These are phyloP conservation scores for Diadegma fenestrale DNA, from an alignment of 2,888 invertebrate species.

Conservation along the genomic window DNA sequence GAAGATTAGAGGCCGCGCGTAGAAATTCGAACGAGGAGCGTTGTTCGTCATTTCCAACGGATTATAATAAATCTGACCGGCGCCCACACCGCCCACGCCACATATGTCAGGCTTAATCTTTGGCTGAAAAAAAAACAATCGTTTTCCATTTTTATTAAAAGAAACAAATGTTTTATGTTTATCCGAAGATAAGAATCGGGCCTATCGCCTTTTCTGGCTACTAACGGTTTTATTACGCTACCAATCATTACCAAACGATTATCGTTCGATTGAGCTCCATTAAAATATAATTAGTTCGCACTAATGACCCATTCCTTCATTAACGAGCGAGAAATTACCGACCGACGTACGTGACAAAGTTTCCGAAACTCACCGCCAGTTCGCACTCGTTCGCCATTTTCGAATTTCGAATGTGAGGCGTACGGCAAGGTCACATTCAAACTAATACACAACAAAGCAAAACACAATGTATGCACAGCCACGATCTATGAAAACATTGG, in stretches of 20 bases:
- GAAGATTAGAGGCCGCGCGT: too few relatives aligned
- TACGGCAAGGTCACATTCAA: conserved; percentile 5
- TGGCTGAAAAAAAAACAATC: background rate
- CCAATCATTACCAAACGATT: too few relatives aligned
- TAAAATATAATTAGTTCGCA: too few relatives aligned
- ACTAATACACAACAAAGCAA: background rate
- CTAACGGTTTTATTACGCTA: too few relatives aligned
- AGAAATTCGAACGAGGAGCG: too few relatives aligned
- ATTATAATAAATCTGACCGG: too few relatives aligned
- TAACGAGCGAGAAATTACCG: too few relatives aligned
- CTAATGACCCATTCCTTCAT: too few relatives aligned
- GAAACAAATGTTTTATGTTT: background rate
- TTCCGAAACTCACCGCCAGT: background rate
- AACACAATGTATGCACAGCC: background rate
- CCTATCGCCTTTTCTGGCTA: too few relatives aligned
- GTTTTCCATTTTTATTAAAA: background rate
- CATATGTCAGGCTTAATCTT: background rate
- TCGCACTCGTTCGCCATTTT: background rate
- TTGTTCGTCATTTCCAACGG: too few relatives aligned
- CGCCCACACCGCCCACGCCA: background rate
- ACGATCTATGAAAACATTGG: background rate
- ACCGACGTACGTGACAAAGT: background rate
- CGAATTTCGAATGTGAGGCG: background rate
- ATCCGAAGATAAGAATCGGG: too few relatives aligned
- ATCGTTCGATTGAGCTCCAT: too few relatives aligned